These are phyloP conservation scores for Timema podura DNA, from an alignment of 2,888 invertebrate species.

Conservation along the genomic window DNA sequence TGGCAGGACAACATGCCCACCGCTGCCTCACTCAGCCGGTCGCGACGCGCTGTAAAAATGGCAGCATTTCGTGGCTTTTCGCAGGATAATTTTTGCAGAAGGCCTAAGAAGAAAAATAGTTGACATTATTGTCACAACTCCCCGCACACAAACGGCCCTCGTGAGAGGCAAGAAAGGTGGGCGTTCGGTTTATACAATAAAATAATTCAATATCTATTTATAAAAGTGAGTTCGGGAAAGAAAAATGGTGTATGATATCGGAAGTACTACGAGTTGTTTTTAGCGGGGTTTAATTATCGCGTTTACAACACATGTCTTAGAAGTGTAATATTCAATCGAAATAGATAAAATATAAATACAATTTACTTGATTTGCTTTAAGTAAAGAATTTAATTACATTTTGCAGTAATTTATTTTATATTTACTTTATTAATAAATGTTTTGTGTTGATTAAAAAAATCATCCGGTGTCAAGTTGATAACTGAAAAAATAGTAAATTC, in stretches of 20 bases:
- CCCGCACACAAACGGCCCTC: conserved; percentile 33
- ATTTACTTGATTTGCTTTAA: too few relatives aligned
- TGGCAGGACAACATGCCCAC: conserved; percentile 43
- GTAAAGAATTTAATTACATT: conserved; percentile 14
- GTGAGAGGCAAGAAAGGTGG: conserved; percentile 37
- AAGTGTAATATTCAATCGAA: too few relatives aligned
- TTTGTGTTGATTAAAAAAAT: conserved; percentile 24
- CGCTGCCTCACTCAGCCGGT: conserved; percentile 32
- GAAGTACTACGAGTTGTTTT: conserved; percentile 31
- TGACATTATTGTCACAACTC: conserved; percentile 43
- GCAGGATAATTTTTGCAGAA: conserved; percentile 50
- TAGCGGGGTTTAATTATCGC: conserved; percentile 32
- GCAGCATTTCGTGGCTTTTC: conserved; percentile 48
- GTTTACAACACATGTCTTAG: conserved; percentile 16
- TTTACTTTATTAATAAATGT: conserved; percentile 17
- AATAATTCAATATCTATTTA: conserved; percentile 31
- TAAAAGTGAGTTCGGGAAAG: conserved; percentile 31
- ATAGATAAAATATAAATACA: too few relatives aligned
- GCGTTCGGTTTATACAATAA: conserved; percentile 31
- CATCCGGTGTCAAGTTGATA: conserved; percentile 18
- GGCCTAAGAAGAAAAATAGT: conserved; percentile 54
- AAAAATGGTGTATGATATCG: conserved; percentile 32
- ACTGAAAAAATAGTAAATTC: conserved; percentile 13
- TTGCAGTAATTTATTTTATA: conserved; percentile 16
- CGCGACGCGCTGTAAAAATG: conserved; percentile 47